phyloP scores from a whole-genome alignment of 1,140 invertebrate genomes.

The Acromyrmex echinatior region DNA sequence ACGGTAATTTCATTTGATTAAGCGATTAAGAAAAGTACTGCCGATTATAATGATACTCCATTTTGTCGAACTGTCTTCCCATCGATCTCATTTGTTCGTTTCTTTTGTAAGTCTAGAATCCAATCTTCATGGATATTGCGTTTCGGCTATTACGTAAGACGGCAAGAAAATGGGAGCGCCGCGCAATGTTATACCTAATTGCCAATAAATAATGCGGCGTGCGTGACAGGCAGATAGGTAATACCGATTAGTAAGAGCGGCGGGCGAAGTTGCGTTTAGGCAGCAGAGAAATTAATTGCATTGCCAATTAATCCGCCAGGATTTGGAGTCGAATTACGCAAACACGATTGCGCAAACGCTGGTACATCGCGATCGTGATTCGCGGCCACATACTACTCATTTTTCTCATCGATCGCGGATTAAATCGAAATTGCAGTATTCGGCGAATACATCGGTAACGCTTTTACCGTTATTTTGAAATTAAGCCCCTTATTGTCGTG shows the following conservation, averaged over 20 bases:
- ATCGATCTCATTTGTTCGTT: slow-evolving; percentile 42
- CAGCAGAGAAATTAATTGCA: slow-evolving; percentile 71
- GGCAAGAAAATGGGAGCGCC: slow-evolving; percentile 43
- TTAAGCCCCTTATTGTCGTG: slow-evolving; percentile 50
- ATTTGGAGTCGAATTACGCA: slow-evolving; percentile 75
- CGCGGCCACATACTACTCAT: slow-evolving; percentile 19
- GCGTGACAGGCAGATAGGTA: slow-evolving; percentile 68
- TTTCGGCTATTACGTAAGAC: slow-evolving; percentile 55
- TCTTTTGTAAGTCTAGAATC: slow-evolving; percentile 41
- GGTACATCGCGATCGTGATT: slow-evolving; percentile 25
- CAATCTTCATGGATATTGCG: slow-evolving; percentile 60
- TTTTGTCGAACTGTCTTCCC: slow-evolving; percentile 36
- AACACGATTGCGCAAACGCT: slow-evolving; percentile 64
- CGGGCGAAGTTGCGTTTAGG: slow-evolving; percentile 63
- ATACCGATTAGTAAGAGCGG: slow-evolving; percentile 58
- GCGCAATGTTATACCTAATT: slow-evolving; percentile 65
- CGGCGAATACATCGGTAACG: slow-evolving; percentile 23
- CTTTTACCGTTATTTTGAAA: slow-evolving; percentile 45
- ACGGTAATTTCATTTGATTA: slow-evolving; percentile 36
- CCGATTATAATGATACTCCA: slow-evolving; percentile 48
- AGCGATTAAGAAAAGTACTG: slow-evolving; percentile 27
- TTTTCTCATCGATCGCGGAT: slow-evolving; percentile 49
- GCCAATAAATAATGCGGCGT: slow-evolving; percentile 72
- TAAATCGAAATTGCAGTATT: slow-evolving; percentile 60
- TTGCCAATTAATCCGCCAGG: slow-evolving; percentile 69